Evolutionary conservation across 2,113 vertebrate species (phyloP), one percentile per base, ranked within the genome.

Genomic region (Symphodus melops): DNA sequence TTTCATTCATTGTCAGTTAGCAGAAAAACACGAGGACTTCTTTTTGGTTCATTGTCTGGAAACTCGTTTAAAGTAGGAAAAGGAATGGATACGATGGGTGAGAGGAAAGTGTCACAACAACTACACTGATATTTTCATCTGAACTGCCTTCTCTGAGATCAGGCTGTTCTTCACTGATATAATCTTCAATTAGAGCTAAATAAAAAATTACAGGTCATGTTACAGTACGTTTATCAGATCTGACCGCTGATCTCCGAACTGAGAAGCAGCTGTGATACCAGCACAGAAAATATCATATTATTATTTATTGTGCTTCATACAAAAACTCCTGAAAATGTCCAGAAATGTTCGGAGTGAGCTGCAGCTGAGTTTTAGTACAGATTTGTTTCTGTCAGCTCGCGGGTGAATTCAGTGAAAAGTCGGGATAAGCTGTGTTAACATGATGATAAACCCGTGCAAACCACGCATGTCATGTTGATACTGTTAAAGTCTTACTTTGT

Each of bases 41-140:
- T 88, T 83, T 87, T 86, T 88, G 77, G 80, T 84, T 85, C 23
- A 42, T 71, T 61, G 44, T 62, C 55, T 59, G 44, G 21, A 68
- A 21, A 61, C 0, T 65, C 23, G 52, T 19, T 37, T 8, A 55
- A 23, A 19, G 8, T 44, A 1, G 7, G 42, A 58, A 44, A 44
- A 36, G 8, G 10, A n/a, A 49, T 54, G 58, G 4, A 7, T 8
- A 41, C 8, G 3, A 41, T 33, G 28, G 28, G 6, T 33, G 37
- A 19, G 41, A 4, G 48, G 51, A 63, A 67, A 33, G 21, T 71
- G 55, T 42, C 2, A 25, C 20, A 41, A 63, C 1, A 48, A 9
- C 54, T 53, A 69, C 53, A n/a, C 17, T 46, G 20, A 52, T 37
- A n/a, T 9, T 28, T 51, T 21, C 21, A 37, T 44, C 57, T 44